These are phyloP conservation scores for Epirrhoe tristata DNA, from an alignment of 2,888 invertebrate species.

Conservation along the genomic window DNA sequence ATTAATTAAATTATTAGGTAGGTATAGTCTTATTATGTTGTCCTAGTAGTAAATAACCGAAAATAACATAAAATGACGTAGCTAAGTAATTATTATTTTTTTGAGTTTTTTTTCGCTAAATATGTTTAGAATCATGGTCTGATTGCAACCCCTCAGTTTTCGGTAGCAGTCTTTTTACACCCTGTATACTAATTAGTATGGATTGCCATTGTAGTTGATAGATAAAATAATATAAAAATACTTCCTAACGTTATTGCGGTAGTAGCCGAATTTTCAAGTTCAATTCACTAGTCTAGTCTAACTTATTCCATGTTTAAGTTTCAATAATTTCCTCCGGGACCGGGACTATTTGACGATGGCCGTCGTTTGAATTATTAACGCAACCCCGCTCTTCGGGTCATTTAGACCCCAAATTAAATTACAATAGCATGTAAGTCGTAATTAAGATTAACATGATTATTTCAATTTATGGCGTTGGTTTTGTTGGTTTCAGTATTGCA, in stretches of 20 bases:
- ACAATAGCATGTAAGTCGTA: constrained; percentile 40
- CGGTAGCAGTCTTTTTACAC: too few relatives aligned
- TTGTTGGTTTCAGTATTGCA: background rate
- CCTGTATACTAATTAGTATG: too few relatives aligned
- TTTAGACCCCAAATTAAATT: constrained; percentile 55
- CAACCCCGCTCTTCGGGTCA: constrained; percentile 59
- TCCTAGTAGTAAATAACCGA: too few relatives aligned
- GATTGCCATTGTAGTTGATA: too few relatives aligned
- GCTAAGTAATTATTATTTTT: too few relatives aligned
- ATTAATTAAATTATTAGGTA: too few relatives aligned
- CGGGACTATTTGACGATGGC: constrained; percentile 69
- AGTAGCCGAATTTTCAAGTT: constrained; percentile 52
- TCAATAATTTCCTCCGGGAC: constrained; percentile 78
- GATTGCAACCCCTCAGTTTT: too few relatives aligned
- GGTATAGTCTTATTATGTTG: too few relatives aligned
- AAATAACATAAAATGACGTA: too few relatives aligned
- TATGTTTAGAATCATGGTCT: too few relatives aligned
- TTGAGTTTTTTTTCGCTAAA: too few relatives aligned
- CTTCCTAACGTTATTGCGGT: constrained; percentile 47
- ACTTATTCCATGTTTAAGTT: constrained; percentile 71
- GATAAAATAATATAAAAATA: background rate
- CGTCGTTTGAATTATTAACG: constrained; percentile 73
- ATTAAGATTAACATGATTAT: constrained; percentile 33
- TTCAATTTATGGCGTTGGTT: constrained; percentile 10
- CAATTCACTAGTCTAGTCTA: constrained; percentile 30